Evolutionary conservation across 2,113 vertebrate genomes (phyloP), one percentile per base, ranked within the genome.

Genomic region (Herpetotheres cachinnans): DNA sequence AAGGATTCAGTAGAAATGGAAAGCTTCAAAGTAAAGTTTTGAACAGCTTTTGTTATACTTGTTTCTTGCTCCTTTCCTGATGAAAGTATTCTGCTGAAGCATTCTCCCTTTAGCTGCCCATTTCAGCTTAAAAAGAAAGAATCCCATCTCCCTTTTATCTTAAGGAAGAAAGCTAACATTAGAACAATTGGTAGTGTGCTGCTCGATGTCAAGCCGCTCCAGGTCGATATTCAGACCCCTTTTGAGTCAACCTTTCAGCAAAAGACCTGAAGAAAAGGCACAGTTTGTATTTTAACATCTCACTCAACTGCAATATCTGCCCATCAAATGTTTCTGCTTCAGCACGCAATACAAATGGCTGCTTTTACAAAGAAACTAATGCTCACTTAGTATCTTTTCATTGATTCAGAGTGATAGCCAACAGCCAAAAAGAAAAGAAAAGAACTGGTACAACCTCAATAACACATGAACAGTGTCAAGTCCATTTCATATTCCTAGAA

Each of bases 11-110:
- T 21, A 85, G 84, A 91, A 85, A 94, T 1, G 0, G 50, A 94
- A 93, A 91, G 67, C 77, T 96, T 96, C 76, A 89, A 94, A 96
- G 86, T 25, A 87, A 95, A 94, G 84, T 95, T 97, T 94, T 90
- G 71, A 95, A 71, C 58, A 86, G 84, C 71, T 93, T 96, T 91
- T 94, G 73, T 86, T 92, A 65, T 20, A 63, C 56, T 67, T 69
- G 80, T 66, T 91, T 95, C 70, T 94, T 69, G 58, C 20, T 90
- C 46, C 54, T 88, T 95, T 86, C 82, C 87, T 83, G 71, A 88
- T 96, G 72, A 93, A 93, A 87, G 78, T 62, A 80, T 34, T 70
- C 49, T 70, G 70, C 70, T 95, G 67, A 87, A 85, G 78, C 67
- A 70, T 80, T 83, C 88, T 91, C 67, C 50, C 91, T 88, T 77